Base-by-base conservation (phyloP, 2,797 vertebrate species). In the Hippoglossus hippoglossus region DNA sequence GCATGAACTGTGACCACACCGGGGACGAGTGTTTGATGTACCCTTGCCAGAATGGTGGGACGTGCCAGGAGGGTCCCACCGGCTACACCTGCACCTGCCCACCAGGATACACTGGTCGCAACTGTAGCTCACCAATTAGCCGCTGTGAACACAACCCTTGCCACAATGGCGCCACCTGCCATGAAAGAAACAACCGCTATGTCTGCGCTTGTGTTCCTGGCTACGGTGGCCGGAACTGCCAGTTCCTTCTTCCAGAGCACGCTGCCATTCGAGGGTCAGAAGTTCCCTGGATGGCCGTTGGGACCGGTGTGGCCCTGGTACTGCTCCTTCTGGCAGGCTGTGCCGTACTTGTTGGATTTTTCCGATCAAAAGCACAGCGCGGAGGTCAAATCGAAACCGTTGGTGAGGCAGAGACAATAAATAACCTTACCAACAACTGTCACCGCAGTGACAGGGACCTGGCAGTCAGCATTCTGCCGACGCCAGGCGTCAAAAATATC, bases 131-230 rank as follows among this genome's bases (percentile, higher is more conserved):
- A 0, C 96, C 97, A 0, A 92, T 98, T 91, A 96, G 96, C 91
- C 95, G 96, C 80, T 99, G 98, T 0, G 96, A 98, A 55, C 97
- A 98, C 58, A 96, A 95, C 63, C 97, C 97, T 2, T 99, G 98
- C 88, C 98, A 98, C 91, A 99, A 99, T 0, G 97, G 97, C 1
- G 98, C 97, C 83, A 97, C 97, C 54, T 99, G 98, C 94, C 98
- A 99, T 0, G 96, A 99, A 63, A 81, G 97, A 36, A 97, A 95
- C 92, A 95, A 93, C 83, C 97, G 97, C 47, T 99, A 98, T 0
- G 94, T 97, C 68, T 99, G 98, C 0, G 96, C 98, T 5, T 99
- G 98, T 0, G 95, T 95, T 19, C 94, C 91, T 0, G 96, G 97
- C 7, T 99, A 98, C 0, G 98, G 97, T 0, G 98, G 98, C 19